Conservation (phyloP, 2,113 vertebrate genomes). For the Melanostigma gelatinosum region DNA sequence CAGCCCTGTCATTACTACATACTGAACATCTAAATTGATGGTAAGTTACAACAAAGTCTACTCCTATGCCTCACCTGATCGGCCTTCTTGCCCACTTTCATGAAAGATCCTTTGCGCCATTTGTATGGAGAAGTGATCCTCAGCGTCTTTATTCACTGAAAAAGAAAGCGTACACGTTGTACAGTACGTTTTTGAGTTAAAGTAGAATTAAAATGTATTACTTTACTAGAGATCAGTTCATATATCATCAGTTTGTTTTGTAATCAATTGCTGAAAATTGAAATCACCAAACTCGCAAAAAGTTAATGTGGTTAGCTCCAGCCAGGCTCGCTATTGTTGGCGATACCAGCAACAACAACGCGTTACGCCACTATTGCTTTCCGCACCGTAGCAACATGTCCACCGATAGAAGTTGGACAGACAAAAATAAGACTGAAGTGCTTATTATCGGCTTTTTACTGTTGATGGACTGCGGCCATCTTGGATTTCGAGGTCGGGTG, state of each 20-base stretch:
- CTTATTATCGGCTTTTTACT: neutral
- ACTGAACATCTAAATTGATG: neutral
- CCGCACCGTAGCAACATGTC: too few species aligned
- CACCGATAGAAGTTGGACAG: too few species aligned
- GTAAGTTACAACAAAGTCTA: neutral
- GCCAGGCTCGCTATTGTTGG: neutral
- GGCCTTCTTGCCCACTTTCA: constrained; percentile 56
- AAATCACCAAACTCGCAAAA: neutral
- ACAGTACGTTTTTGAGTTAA: neutral
- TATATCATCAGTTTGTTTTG: neutral
- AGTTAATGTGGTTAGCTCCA: too few species aligned
- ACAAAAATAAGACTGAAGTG: too few species aligned
- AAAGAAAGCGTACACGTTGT: neutral
- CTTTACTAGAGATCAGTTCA: neutral
- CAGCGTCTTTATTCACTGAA: constrained; percentile 40
- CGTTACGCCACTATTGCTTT: too few species aligned
- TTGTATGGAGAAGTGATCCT: neutral
- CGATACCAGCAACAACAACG: too few species aligned
- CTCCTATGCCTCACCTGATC: constrained; percentile 62
- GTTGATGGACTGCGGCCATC: neutral
- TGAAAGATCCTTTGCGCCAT: constrained; percentile 63
- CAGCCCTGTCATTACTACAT: neutral
- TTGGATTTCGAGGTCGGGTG: neutral
- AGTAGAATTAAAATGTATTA: neutral
- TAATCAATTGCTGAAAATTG: neutral